Evolutionary conservation across 2,888 invertebrate genomes (phyloP), one percentile per base, ranked within the genome.

Genomic region (Nemotelus pantherinus): DNA sequence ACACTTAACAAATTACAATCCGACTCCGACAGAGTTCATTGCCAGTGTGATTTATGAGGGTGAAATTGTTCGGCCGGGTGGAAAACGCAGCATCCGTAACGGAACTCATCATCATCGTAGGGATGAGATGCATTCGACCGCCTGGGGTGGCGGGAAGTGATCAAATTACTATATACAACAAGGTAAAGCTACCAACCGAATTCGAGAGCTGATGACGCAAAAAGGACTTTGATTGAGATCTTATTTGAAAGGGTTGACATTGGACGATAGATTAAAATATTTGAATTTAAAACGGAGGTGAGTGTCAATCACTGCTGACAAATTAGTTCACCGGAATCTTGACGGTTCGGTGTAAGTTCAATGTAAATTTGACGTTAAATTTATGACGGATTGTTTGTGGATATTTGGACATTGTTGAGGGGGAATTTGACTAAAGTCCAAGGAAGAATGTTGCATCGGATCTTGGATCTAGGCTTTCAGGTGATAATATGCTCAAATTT

Each of bases 51-150:
- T 74, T 74, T 74, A 74, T 74, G 74, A 63, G 74, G 74, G 74
- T 74, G 74, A 60, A 74, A 74, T 57, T 74, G 74, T 48, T 74
- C 74, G 44, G 3, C 63, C 41, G 60, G 74, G 63, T 63, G 74
- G 74, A 74, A 74, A 74, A 74, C 74, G 50, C 79, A 79, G 79
- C 77, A 79, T 79, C 79, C 79, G 79, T 76, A 79, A 77, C 79
- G 79, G 79, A 79, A 79, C 60, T 60, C 47, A 60, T 60, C 74
- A 60, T 50, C 53, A 39, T 3, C 6, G 10, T 9, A 41, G 43
- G 4, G 5, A 3, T 7, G 60, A 63, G 60, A 47, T 74, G 60
- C 71, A 74, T 4, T 60, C 48, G 6, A 48, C 48, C 74, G 44
- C 39, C 74, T 50, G 2, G 74, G 74, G 74, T 74, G 74, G 60